Percentiles rank a stretch among this genome's conserved stretches.
These are phyloP conservation scores for Drosophila lini DNA, from an alignment of 1,140 invertebrate genomes.

Conservation along the genomic window DNA sequence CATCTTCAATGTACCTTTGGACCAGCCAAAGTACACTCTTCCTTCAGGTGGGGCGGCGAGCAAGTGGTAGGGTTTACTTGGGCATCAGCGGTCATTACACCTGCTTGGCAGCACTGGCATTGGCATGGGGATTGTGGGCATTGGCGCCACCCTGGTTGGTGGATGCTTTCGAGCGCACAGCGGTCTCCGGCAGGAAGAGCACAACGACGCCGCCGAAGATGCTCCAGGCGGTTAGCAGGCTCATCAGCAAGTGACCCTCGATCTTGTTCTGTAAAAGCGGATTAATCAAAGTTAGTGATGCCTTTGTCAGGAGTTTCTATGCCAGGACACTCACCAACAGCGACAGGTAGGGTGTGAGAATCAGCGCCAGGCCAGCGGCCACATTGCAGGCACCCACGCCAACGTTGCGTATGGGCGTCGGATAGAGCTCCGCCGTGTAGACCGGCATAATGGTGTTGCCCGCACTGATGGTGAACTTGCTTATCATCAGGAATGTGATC, in stretches of 20 bases:
- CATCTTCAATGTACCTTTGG: constrained; percentile 69
- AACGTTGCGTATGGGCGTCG: constrained; percentile 89
- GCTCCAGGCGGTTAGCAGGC: constrained; percentile 83
- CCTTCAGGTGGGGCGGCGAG: constrained; percentile 1
- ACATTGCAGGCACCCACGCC: constrained; percentile 90
- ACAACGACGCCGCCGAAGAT: constrained; percentile 85
- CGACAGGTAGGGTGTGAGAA: constrained; percentile 90
- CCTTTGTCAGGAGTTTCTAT: too few relatives aligned
- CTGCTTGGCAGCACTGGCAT: constrained; percentile 62
- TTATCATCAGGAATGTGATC: constrained; percentile 87
- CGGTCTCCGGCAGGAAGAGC: constrained; percentile 80
- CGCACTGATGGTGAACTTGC: constrained; percentile 89
- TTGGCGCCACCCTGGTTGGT: constrained; percentile 23
- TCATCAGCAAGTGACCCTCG: constrained; percentile 83
- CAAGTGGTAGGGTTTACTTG: constrained; percentile 1
- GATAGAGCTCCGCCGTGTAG: constrained; percentile 90
- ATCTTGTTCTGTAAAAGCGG: constrained; percentile 80
- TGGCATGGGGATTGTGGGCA: constrained; percentile 20
- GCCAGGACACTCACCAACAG: constrained; percentile 86
- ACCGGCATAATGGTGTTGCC: constrained; percentile 90
- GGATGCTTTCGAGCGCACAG: constrained; percentile 54
- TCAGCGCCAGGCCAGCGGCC: constrained; percentile 88
- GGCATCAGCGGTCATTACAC: constrained; percentile 57
- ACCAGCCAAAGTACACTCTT: constrained; percentile 78
- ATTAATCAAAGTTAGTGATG: background rate